Evolutionary conservation across 1,140 invertebrate genomes (phyloP), one percentile per base, ranked within the genome.

Genomic region (Tribolium castaneum): DNA sequence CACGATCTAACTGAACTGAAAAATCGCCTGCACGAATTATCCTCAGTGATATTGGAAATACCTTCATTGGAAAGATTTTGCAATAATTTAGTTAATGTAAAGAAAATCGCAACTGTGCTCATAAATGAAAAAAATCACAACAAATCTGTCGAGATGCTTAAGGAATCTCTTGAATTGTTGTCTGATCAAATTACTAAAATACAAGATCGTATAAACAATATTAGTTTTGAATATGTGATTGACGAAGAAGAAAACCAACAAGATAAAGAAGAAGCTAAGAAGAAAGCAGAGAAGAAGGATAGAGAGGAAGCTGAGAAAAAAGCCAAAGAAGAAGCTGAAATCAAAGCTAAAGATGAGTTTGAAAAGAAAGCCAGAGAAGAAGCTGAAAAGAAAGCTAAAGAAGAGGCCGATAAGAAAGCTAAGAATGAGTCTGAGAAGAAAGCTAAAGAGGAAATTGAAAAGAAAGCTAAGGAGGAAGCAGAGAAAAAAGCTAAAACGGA

Each of bases 241-340:
- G 30, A 56, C 3, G 16, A 75, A 16, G 56, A 70, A 45, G 56
- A 39, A 75, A 62, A 80, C 22, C 76, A 72, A 76, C 39, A 71
- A 70, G 22, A 16, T 22, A 59, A 54, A 71, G 39, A 73, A 73
- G 79, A 81, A 50, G 74, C 83, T 74, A 78, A 79, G 49, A 70
- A 83, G 22, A 74, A 82, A 72, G 25, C 52, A 14, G 54, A 56
- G 66, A 52, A 82, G 72, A 52, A 70, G 56, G 50, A 78, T 70
- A 56, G 82, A 79, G 75, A 79, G 39, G 76, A 80, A 51, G 19
- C 45, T 59, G 70, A 77, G 66, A 80, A 81, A 56, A 78, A 83
- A 76, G 72, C 77, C 80, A 70, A 75, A 51, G 13, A 70, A 10
- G 54, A 76, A 49, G 35, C 39, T 77, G 54, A 49, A 75, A 56